Conservation (phyloP, 2,797 vertebrate species). For the Moxostoma hubbsi region DNA sequence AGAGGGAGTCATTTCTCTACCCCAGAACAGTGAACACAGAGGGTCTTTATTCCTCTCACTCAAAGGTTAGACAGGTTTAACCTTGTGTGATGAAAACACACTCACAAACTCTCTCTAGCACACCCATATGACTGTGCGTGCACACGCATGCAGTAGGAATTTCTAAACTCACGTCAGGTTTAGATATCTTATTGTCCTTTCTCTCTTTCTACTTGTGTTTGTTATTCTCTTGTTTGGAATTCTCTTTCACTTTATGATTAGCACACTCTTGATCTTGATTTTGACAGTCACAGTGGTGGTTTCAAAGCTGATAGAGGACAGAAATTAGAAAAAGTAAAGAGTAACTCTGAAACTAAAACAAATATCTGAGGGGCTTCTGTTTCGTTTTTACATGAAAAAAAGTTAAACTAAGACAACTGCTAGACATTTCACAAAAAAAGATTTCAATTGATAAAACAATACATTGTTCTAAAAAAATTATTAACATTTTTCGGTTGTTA, state of each 20-base stretch:
- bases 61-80: conserved; percentile 56
- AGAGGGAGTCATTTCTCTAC: conserved; percentile 58
- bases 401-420: background rate
- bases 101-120: conserved; percentile 21
- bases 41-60: conserved; percentile 64
- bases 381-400: conserved; percentile 1
- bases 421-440: background rate
- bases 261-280: conserved; percentile 4
- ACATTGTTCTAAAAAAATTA: no score
- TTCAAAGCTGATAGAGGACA: background rate
- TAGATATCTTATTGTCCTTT: background rate
- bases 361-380: background rate
- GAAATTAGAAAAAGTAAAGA: background rate
- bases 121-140: background rate
- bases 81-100: conserved; percentile 57
- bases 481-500: no score
- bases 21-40: conserved; percentile 65
- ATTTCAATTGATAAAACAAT: background rate
- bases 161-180: background rate
- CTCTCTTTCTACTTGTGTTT: background rate
- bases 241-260: conserved; percentile 9
- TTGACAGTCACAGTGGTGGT: background rate
- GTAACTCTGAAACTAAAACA: background rate
- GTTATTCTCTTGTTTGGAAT: background rate
- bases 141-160: background rate